Conservation (phyloP, 1,140 invertebrate species). For the Sminthurides bifidus region DNA sequence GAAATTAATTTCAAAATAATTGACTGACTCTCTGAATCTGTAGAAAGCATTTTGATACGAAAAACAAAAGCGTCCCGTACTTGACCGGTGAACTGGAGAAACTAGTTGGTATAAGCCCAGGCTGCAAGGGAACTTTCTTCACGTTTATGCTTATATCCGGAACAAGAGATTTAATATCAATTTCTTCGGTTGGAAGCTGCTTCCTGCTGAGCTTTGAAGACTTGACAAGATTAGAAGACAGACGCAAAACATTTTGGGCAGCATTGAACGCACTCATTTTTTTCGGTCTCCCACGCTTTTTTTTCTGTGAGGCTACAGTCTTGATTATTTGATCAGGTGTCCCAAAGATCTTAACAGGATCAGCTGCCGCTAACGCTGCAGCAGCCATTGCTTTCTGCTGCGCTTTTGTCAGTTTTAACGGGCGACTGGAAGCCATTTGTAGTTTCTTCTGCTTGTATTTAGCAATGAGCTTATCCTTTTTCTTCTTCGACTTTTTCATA, state of each 20-base stretch:
- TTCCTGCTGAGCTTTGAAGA: conserved; percentile 4
- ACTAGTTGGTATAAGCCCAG: conserved; percentile 27
- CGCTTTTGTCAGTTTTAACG: neutral
- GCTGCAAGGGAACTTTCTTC: conserved; percentile 13
- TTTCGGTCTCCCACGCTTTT: conserved; percentile 25
- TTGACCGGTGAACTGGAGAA: neutral
- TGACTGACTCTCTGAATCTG: neutral
- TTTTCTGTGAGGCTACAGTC: conserved; percentile 12
- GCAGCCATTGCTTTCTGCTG: neutral
- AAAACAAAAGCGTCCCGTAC: too few species aligned
- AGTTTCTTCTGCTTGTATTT: conserved; percentile 11
- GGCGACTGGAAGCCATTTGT: neutral
- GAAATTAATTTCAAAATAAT: neutral
- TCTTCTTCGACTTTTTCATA: conserved; percentile 6
- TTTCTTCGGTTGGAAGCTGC: neutral
- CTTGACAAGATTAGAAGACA: neutral
- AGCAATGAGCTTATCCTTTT: conserved; percentile 8
- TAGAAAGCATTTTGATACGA: too few species aligned
- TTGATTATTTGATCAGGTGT: neutral
- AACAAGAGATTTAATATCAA: conserved; percentile 14
- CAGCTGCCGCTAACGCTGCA: neutral
- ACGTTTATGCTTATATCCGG: conserved; percentile 26
- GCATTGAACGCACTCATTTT: too few species aligned
- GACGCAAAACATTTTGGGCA: too few species aligned
- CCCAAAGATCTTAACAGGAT: neutral